These are phyloP conservation scores for Piprites chloris DNA, from an alignment of 2,113 vertebrate species.

Conservation along the genomic window DNA sequence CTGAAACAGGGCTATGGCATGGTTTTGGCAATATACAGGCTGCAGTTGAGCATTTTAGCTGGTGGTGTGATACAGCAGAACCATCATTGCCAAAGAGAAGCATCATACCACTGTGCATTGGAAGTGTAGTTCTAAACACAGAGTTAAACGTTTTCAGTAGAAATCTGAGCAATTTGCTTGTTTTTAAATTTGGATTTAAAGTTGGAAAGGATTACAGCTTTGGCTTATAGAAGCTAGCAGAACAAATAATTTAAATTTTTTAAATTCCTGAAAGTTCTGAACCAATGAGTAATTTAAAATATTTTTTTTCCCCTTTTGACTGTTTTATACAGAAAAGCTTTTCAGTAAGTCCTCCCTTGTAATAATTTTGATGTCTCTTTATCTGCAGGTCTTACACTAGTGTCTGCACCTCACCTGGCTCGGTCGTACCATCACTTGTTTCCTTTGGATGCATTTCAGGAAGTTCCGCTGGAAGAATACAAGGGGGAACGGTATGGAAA, in stretches of 20 bases:
- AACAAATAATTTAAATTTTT: not conserved
- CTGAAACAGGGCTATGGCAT: rapidly evolving
- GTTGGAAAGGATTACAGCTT: not conserved
- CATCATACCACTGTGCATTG: not conserved
- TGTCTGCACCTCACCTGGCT: slow-evolving; percentile 95
- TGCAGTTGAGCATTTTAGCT: not conserved
- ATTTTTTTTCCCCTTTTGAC: not conserved
- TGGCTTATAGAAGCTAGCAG: not conserved
- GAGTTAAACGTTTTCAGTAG: not conserved
- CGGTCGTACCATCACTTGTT: slow-evolving; percentile 98
- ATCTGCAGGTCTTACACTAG: slow-evolving; percentile 88
- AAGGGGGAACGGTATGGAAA: slow-evolving; percentile 78
- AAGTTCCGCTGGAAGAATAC: slow-evolving; percentile 75
- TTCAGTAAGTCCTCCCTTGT: not conserved
- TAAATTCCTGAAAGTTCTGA: not conserved
- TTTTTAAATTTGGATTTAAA: not conserved
- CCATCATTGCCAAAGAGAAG: rapidly evolving
- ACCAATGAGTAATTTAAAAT: not conserved
- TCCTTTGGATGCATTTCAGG: slow-evolving; percentile 88
- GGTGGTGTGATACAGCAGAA: not conserved
- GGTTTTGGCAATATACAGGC: not conserved
- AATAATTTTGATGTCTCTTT: not conserved
- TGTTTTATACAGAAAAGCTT: not conserved
- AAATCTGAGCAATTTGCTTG: not conserved
- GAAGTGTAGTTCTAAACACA: not conserved